Conservation (phyloP, 2,888 invertebrate genomes). For the Drosophila flavopinicola region DNA sequence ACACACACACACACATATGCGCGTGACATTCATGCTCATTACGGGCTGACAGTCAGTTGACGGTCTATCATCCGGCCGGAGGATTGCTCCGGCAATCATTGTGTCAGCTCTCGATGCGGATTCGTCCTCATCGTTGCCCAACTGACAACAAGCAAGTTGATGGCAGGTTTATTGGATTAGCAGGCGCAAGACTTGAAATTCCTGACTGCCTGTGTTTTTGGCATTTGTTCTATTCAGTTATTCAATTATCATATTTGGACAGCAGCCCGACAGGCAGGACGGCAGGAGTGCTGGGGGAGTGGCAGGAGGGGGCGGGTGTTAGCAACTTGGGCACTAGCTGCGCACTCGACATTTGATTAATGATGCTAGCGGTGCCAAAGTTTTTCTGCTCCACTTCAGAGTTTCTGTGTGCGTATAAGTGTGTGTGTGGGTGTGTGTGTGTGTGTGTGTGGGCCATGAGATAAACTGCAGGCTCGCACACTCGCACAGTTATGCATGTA, state of each 20-base stretch:
- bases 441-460: not conserved
- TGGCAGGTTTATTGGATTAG: conserved; percentile 18
- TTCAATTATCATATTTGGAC: conserved; percentile 53
- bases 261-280: conserved; percentile 1
- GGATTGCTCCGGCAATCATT: conserved; percentile 17
- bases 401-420: conserved; percentile 10
- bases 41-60: conserved; percentile 22
- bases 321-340: conserved; percentile 21
- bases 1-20: too few relatives aligned
- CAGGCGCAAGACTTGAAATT: conserved; percentile 6
- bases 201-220: conserved; percentile 29
- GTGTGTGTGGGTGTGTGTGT: not conserved
- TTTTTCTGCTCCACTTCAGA: conserved; percentile 54
- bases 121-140: conserved; percentile 13
- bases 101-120: not conserved
- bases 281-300: too few relatives aligned
- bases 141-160: conserved; percentile 15
- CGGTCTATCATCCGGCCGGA: conserved; percentile 16
- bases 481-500: not conserved
- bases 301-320: not conserved
- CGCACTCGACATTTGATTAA: conserved; percentile 64
- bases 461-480: conserved; percentile 18
- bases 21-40: conserved; percentile 25
- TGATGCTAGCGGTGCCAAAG: conserved; percentile 47
- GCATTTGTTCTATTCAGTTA: conserved; percentile 37